Evolutionary conservation across 23 tunicate species (phyloP).

Genomic region (Halocynthia aurantium): DNA sequence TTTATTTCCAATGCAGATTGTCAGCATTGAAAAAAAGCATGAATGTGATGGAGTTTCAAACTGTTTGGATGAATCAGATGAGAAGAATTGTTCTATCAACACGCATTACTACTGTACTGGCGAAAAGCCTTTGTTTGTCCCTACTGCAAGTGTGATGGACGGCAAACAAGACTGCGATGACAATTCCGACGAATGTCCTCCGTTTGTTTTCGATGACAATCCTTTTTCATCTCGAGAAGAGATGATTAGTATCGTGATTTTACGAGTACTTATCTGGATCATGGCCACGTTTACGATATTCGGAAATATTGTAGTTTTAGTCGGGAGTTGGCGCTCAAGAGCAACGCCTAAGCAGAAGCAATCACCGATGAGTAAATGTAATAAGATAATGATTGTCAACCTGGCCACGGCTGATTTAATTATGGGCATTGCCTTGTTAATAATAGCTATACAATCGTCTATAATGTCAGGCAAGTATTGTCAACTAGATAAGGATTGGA

Average conservation of each 20-base stretch:
- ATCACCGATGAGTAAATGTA: constrained; percentile 2
- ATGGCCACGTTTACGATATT: constrained; percentile 22
- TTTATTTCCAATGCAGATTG: not conserved
- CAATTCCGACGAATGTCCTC: constrained; percentile 45
- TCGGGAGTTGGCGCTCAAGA: not conserved
- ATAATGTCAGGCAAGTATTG: constrained; percentile 30
- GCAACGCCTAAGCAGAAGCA: not conserved
- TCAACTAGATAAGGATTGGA: constrained; percentile 25
- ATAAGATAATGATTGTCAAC: constrained; percentile 34
- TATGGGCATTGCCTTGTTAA: constrained; percentile 41
- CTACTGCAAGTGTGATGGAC: constrained; percentile 13
- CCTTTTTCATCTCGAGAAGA: constrained; percentile 33
- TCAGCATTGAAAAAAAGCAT: constrained; percentile 19
- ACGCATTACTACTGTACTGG: constrained; percentile 47
- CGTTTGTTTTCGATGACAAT: constrained; percentile 7
- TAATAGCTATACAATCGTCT: constrained; percentile 24
- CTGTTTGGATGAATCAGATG: constrained; percentile 39
- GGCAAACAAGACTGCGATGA: constrained; percentile 38
- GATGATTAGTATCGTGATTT: constrained; percentile 6
- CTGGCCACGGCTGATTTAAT: constrained; percentile 51
- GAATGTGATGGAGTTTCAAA: constrained; percentile 23
- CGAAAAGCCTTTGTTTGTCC: constrained; percentile 36
- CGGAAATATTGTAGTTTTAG: constrained; percentile 16
- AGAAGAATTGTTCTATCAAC: constrained; percentile 17
- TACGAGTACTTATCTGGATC: constrained; percentile 26